phyloP scores from a whole-genome alignment of 2,797 vertebrate species.

The Myripristis murdjan region DNA sequence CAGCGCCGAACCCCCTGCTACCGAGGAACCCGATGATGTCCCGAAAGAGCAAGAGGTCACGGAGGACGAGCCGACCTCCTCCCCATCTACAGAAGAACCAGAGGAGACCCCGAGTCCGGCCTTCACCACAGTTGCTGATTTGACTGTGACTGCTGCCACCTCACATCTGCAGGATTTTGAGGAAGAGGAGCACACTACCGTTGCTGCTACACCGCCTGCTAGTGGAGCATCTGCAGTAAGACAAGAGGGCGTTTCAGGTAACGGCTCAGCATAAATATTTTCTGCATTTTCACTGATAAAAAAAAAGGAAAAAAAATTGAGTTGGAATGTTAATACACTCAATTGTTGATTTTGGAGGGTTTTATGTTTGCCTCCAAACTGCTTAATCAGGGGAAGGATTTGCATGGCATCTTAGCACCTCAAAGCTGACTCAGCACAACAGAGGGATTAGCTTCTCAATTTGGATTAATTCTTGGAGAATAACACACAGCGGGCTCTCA shows the following conservation, averaged over 20 bases:
- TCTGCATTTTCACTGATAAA: neutral
- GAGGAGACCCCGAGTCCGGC: constrained; percentile 32
- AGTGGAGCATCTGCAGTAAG: constrained; percentile 82
- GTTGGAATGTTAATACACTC: neutral
- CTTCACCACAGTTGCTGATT: constrained; percentile 5
- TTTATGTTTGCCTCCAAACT: neutral
- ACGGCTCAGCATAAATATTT: neutral
- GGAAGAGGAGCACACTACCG: constrained; percentile 29
- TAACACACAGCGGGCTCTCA: constrained; percentile 8
- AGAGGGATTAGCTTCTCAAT: constrained; percentile 17
- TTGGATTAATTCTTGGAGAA: neutral
- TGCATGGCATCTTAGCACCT: constrained; percentile 6
- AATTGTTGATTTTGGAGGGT: neutral
- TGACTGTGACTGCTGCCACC: constrained; percentile 30
- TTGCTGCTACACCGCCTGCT: constrained; percentile 77
- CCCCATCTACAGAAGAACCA: constrained; percentile 23
- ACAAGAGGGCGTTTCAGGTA: constrained; percentile 79
- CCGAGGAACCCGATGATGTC: constrained; percentile 25
- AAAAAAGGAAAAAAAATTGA: constrained; percentile 4
- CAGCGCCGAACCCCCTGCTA: constrained; percentile 60
- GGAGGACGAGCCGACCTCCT: constrained; percentile 1
- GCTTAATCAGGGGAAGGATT: neutral
- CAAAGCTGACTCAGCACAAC: neutral
- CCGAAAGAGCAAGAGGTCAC: constrained; percentile 9
- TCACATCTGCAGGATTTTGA: constrained; percentile 12